A percentile compares a stretch with the other conserved stretches of the same genome.
Evolutionary conservation across 2,888 invertebrate genomes (phyloP).

Genomic region (Elgonia sp.): DNA sequence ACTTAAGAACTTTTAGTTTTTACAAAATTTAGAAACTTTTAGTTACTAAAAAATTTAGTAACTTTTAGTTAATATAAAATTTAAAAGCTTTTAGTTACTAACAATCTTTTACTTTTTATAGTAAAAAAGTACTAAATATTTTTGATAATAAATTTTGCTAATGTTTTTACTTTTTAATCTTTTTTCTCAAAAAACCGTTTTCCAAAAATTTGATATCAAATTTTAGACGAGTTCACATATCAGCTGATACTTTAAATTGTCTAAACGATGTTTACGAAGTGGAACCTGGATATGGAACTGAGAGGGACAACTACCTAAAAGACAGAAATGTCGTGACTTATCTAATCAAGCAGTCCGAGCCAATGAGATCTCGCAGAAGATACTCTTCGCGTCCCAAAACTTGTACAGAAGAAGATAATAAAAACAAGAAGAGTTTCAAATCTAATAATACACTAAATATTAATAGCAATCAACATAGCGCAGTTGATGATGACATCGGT

Average conservation of each 20-base stretch:
- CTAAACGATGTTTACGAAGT: conserved; percentile 96
- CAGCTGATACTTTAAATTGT: conserved; percentile 94
- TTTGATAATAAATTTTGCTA: too few relatives aligned
- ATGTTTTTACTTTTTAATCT: too few relatives aligned
- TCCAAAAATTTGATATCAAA: too few relatives aligned
- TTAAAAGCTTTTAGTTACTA: too few relatives aligned
- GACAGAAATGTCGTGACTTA: conserved; percentile 96
- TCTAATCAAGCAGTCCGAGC: conserved; percentile 94
- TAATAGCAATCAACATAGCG: conserved; percentile 75
- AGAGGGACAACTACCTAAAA: conserved; percentile 94
- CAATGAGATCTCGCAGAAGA: conserved; percentile 89
- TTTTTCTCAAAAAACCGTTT: too few relatives aligned
- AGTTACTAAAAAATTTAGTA: too few relatives aligned
- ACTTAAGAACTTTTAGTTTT: too few relatives aligned
- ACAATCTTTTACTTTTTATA: too few relatives aligned
- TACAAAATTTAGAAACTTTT: too few relatives aligned
- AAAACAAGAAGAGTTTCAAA: conserved; percentile 86
- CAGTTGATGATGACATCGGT: conserved; percentile 92
- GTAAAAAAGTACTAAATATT: too few relatives aligned
- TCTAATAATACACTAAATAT: conserved; percentile 80
- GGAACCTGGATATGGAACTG: conserved; percentile 96
- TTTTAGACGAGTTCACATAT: conserved; percentile 97
- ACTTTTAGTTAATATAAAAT: too few relatives aligned
- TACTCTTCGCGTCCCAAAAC: conserved; percentile 87
- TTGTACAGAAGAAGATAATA: conserved; percentile 82